Evolutionary conservation across 2,113 vertebrate species (phyloP).

Genomic region (Tachycineta bicolor): DNA sequence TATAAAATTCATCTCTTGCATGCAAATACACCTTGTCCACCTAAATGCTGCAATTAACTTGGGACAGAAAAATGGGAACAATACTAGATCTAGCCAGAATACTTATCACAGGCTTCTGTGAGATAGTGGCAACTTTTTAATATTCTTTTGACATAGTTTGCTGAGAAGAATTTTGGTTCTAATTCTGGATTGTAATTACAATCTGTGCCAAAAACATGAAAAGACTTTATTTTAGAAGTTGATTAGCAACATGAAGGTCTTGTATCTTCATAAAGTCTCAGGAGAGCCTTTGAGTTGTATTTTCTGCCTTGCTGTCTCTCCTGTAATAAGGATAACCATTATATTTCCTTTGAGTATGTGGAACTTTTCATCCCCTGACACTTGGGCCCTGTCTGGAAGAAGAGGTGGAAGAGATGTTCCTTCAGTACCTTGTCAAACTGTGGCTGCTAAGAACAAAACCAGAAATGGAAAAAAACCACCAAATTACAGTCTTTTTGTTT

Average conservation of each 20-base stretch:
- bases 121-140: not conserved
- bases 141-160: not conserved
- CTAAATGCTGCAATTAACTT: not conserved
- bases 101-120: not conserved
- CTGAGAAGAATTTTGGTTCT: conserved; percentile 31
- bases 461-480: not conserved
- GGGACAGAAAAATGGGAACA: not conserved
- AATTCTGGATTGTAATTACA: conserved; percentile 24
- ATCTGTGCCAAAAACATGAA: conserved; percentile 34
- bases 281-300: conserved; percentile 56
- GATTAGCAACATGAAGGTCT: conserved; percentile 73
- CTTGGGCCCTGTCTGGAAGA: conserved; percentile 41
- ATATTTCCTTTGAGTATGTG: conserved; percentile 22
- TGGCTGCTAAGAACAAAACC: conserved; percentile 41
- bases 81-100: not conserved
- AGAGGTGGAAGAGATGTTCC: conserved; percentile 27
- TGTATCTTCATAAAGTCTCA: conserved; percentile 37
- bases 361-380: conserved; percentile 26
- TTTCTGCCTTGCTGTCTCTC: conserved; percentile 53
- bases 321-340: conserved; percentile 49
- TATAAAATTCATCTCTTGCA: not conserved
- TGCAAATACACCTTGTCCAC: not conserved
- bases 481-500: conserved; percentile 9
- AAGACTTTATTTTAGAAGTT: conserved; percentile 68
- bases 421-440: conserved; percentile 37